Base-by-base conservation (phyloP, 2,797 vertebrate genomes). In the Todus mexicanus region DNA sequence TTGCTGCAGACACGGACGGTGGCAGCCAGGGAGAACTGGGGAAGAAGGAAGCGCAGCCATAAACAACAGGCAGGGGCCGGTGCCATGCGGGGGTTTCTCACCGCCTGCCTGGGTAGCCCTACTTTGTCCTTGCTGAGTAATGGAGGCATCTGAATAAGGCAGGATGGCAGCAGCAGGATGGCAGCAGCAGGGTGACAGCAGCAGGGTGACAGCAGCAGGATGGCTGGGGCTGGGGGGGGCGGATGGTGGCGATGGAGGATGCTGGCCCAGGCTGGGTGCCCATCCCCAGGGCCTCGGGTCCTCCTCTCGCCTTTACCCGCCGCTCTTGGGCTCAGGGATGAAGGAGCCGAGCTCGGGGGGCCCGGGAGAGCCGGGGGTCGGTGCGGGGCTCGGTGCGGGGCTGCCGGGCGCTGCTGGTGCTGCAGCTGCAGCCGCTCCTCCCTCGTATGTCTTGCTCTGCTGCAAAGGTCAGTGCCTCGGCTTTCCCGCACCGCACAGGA, bases 61-160 rank as follows among this genome's bases (percentile, higher is more conserved):
- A 77, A 93, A 84, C 65, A 90, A 45, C 71, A 86, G 82, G 66
- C 76, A 79, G 83, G 75, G 94, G 95, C 78, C 74, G 25, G 88
- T 88, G 91, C 91, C 89, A 45, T 91, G 85, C 3, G 80, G 87
- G 70, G 90, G 70, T 53, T 96, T 90, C 73, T 90, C 90, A 64
- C 86, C 82, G 84, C 86, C 86, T 84, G 84, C 86, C 87, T 75
- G 53, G 85, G 84, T 66, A 90, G 81, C 66, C 94, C 68, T 31
- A 69, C 91, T 93, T 91, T 88, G 91, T 90, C 92, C 92, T 73
- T 65, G 51, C 92, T 92, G 94, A 95, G 96, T 90, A 93, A 95
- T 88, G 95, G 91, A 91, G 87, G 93, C 89, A 70, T 91, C 80
- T 90, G 92, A 88, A 84, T 71, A 68, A 31, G 87, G 76, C 87